Percentiles rank a stretch among this genome's conserved stretches.
phyloP scores from a whole-genome alignment of 2,113 vertebrate species.

The Agapornis roseicollis region DNA sequence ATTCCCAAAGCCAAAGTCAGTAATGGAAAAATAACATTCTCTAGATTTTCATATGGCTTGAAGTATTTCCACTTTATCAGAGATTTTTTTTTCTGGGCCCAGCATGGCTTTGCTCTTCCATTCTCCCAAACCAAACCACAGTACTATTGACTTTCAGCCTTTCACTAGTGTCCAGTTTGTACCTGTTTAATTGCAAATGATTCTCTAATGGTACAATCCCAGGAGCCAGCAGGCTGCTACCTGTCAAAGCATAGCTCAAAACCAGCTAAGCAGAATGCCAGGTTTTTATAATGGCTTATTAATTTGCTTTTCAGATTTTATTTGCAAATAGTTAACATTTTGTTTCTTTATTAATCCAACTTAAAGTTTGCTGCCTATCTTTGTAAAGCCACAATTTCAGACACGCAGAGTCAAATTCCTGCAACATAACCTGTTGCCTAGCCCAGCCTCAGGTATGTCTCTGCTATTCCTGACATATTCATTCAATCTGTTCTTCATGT shows the following conservation, averaged over 20 bases:
- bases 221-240: not conserved
- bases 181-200: not conserved
- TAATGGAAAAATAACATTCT: not conserved
- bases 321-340: not conserved
- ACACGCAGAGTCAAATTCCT: not conserved
- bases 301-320: not conserved
- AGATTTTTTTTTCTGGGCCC: not conserved
- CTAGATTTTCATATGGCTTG: not conserved
- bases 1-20: not conserved
- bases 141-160: not conserved
- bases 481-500: not conserved
- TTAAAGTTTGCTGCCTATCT: not conserved
- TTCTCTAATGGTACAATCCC: not conserved
- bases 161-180: not conserved
- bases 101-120: not conserved
- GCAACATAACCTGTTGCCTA: not conserved
- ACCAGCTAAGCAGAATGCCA: not conserved
- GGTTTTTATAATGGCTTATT: not conserved
- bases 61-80: not conserved
- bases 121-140: not conserved
- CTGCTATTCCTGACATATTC: not conserved
- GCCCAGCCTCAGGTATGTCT: not conserved
- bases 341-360: not conserved
- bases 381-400: not conserved
- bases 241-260: not conserved